Conservation (phyloP, 2,797 vertebrate genomes). For the Brotula barbata region DNA sequence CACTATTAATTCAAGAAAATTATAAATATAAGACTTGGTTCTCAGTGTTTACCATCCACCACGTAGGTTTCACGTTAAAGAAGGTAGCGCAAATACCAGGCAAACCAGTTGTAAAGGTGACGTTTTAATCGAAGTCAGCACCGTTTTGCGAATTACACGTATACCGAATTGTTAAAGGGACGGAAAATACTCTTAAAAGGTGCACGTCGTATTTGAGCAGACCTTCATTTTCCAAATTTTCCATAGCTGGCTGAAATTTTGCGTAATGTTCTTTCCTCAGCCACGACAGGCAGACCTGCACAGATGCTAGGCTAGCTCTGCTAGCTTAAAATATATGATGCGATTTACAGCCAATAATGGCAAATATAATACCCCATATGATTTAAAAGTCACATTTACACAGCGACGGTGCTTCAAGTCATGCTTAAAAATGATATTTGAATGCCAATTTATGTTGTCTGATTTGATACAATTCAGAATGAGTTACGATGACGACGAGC, state of each 20-base stretch:
- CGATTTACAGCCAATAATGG: conserved; percentile 14
- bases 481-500: too few relatives aligned
- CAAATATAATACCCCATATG: background rate
- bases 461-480: too few relatives aligned
- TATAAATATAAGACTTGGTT: background rate
- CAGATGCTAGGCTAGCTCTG: conserved; percentile 57
- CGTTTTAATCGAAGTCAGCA: background rate
- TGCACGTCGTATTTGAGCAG: too few relatives aligned
- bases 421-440: too few relatives aligned
- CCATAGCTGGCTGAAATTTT: conserved; percentile 5
- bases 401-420: background rate
- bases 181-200: too few relatives aligned
- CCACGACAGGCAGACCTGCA: conserved; percentile 6
- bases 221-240: background rate
- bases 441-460: too few relatives aligned
- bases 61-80: conserved; percentile 60
- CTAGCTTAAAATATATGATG: conserved; percentile 50
- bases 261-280: conserved; percentile 11
- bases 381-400: background rate
- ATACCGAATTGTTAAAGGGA: conserved; percentile 38
- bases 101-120: background rate
- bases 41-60: conserved; percentile 33
- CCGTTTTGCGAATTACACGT: background rate
- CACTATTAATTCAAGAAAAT: conserved; percentile 4
- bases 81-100: conserved; percentile 15